Evolutionary conservation across 1,140 invertebrate genomes (phyloP).

Genomic region (Procambarus virginalis): DNA sequence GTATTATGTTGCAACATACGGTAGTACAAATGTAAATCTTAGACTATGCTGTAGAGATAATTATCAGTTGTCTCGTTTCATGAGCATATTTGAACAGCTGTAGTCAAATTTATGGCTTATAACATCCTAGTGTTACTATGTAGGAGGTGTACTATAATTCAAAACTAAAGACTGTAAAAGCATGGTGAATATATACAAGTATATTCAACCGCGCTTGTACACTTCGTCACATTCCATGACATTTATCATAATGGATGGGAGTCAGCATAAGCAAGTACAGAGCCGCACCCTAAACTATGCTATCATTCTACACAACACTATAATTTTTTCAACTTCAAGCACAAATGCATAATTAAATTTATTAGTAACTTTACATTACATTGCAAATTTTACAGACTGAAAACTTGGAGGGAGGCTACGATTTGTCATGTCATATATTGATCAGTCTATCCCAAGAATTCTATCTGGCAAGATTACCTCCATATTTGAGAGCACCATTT

Average conservation of each 20-base stretch:
- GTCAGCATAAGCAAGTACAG: not conserved
- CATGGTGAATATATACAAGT: constrained; percentile 1
- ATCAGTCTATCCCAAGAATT: too few relatives aligned
- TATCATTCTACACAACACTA: not conserved
- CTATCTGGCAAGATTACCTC: not conserved
- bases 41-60: too few relatives aligned
- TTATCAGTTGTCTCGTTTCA: not conserved
- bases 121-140: not conserved
- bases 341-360: not conserved
- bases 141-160: not conserved
- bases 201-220: not conserved
- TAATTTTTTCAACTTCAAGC: not conserved
- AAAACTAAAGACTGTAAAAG: not conserved
- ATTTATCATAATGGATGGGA: not conserved
- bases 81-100: not conserved
- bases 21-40: too few relatives aligned
- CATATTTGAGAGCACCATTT: not conserved
- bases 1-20: too few relatives aligned
- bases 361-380: too few relatives aligned
- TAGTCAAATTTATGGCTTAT: not conserved
- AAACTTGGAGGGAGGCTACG: too few relatives aligned
- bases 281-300: not conserved
- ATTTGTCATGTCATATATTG: too few relatives aligned
- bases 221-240: not conserved
- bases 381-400: too few relatives aligned